These are phyloP conservation scores for Psilopogon haemacephalus DNA, from an alignment of 2,113 vertebrate genomes.

Conservation along the genomic window DNA sequence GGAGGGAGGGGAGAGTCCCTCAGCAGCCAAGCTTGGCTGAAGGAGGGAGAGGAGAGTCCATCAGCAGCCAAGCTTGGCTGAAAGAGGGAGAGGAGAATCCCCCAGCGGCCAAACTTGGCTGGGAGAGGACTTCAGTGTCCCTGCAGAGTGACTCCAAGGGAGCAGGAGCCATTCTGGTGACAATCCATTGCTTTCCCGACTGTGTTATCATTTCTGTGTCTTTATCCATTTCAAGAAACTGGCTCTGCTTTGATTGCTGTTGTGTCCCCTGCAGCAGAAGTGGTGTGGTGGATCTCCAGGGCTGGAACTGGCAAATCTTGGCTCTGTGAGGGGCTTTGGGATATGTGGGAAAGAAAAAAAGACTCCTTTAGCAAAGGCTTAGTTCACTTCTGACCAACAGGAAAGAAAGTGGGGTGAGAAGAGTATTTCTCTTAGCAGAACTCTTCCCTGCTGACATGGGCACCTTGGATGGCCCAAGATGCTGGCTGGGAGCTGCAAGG, in stretches of 20 bases:
- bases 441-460: neutral
- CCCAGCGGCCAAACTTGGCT: neutral
- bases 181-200: neutral
- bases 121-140: neutral
- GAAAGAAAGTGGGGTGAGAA: neutral
- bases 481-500: neutral
- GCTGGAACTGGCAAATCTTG: constrained; percentile 19
- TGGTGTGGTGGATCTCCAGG: neutral
- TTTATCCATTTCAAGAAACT: constrained; percentile 64
- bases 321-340: neutral
- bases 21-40: neutral
- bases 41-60: neutral
- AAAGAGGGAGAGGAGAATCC: neutral
- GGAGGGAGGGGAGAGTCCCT: neutral
- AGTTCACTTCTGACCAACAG: neutral
- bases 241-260: neutral
- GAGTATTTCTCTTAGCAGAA: neutral
- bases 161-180: neutral
- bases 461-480: neutral
- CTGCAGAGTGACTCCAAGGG: neutral
- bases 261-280: neutral
- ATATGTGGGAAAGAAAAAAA: neutral
- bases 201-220: constrained; percentile 35
- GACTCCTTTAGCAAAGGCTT: neutral
- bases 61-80: neutral